Evolutionary conservation across 2,113 vertebrate species (phyloP), one percentile per base, ranked within the genome.

Genomic region (Cnemophilus loriae): DNA sequence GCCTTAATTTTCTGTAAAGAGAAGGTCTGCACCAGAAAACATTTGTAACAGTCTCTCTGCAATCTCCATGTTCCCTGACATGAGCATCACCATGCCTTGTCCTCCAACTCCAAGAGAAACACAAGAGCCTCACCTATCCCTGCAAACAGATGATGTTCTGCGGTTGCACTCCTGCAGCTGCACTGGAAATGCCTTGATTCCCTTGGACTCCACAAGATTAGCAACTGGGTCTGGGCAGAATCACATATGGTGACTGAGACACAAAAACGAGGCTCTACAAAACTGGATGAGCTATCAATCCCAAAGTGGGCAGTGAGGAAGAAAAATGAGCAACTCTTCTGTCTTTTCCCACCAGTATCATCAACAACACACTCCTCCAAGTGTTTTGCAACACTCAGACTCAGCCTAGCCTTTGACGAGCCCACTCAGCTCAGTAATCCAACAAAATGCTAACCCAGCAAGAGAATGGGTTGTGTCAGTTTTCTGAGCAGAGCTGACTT

Each of bases 381-480:
- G 21, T 10, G 24, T 50, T 81, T 35, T 22, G 35, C 76, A 77
- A 69, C 27, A 47, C 35, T 33, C 4, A 17, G 71, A 44, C n/a
- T 84, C 76, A 73, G 35, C 46, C 37, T 73, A 49, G 59, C 37
- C 53, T 84, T 37, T 41, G 46, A 88, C 4, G 3, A 80, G 75
- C 63, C 59, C 32, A 39, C 23, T 83, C 77, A 77, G 80, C 67
- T 86, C 79, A 73, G 79, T 42, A 93, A 67, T 68, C 82, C 83
- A 84, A 61, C 57, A 85, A 87, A 91, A 91, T 73, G 13, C 74
- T 44, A 91, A 59, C 49, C 70, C 44, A 37, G 49, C 10, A 78
- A 73, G 69, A 92, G 67, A 94, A 90, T 70, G 71, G 71, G 33
- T 41, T 88, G 73, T 83, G 85, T 94, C 75, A 53, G 35, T 73